Evolutionary conservation across 1,140 invertebrate genomes (phyloP).

Genomic region (Bombus pascuorum): DNA sequence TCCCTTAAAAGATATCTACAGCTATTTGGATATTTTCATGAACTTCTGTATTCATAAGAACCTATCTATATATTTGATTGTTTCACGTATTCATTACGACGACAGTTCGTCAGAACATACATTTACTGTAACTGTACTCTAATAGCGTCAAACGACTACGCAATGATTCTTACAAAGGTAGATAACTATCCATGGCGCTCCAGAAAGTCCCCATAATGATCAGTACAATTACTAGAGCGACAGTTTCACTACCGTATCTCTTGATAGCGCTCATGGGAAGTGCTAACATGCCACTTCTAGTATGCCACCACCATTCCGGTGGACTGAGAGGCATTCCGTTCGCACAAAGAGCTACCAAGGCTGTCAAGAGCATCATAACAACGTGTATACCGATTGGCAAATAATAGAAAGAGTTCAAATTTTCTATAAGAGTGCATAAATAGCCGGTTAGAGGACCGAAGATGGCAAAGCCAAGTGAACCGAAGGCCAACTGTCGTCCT

Average conservation of each 20-base stretch:
- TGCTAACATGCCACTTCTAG: constrained; percentile 88
- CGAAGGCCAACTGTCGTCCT: constrained; percentile 90
- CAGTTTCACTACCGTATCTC: constrained; percentile 88
- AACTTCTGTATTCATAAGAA: not conserved
- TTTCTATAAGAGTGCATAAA: constrained; percentile 61
- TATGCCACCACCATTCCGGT: constrained; percentile 93
- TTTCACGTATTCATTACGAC: not conserved
- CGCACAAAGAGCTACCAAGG: constrained; percentile 85
- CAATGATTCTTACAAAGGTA: constrained; percentile 84
- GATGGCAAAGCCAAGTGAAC: constrained; percentile 88
- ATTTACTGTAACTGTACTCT: not conserved
- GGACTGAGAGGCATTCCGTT: constrained; percentile 88
- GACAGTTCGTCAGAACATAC: no score
- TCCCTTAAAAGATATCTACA: no score
- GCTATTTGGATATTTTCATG: not conserved
- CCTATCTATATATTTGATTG: not conserved
- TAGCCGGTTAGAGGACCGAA: constrained; percentile 87
- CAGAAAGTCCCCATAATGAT: constrained; percentile 89
- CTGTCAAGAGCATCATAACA: constrained; percentile 85
- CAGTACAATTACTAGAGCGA: constrained; percentile 87
- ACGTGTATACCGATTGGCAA: constrained; percentile 85
- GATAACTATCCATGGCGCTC: constrained; percentile 90
- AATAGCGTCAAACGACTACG: not conserved
- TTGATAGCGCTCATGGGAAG: constrained; percentile 89
- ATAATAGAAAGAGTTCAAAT: constrained; percentile 77